These are phyloP conservation scores for Cromileptes altivelis DNA, from an alignment of 2,113 vertebrate genomes.

Conservation along the genomic window DNA sequence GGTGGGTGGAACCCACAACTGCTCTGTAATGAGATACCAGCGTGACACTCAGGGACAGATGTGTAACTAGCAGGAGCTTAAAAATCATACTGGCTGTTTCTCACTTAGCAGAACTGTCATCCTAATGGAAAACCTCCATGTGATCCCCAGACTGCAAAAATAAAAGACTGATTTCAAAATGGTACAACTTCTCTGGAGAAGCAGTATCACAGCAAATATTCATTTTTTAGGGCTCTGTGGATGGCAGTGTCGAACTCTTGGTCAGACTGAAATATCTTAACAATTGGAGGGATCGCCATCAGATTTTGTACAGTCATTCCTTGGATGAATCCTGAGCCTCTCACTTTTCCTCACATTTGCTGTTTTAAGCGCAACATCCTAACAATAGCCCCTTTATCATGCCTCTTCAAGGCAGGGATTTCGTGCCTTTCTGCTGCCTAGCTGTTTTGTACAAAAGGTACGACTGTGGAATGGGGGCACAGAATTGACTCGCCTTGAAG, in stretches of 20 bases:
- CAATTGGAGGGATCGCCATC: not conserved
- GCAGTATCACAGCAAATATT: not conserved
- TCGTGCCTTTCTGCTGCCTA: too few relatives aligned
- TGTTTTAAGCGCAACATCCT: not conserved
- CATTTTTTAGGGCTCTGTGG: not conserved
- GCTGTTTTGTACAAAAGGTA: too few relatives aligned
- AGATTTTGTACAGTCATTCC: not conserved
- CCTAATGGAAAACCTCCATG: not conserved
- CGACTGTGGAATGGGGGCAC: too few relatives aligned
- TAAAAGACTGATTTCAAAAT: not conserved
- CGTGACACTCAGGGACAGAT: constrained; percentile 11
- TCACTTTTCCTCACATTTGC: not conserved
- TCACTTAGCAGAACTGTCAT: not conserved
- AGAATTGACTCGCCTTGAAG: too few relatives aligned
- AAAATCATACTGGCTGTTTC: not conserved
- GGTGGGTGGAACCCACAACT: constrained; percentile 7
- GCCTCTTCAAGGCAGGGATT: too few relatives aligned
- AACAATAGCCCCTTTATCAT: not conserved
- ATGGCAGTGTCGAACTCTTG: not conserved
- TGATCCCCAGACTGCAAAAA: not conserved
- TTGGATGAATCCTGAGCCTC: too few relatives aligned
- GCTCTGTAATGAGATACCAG: constrained; percentile 38
- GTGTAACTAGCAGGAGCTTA: constrained; percentile 7
- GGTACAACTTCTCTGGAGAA: not conserved
- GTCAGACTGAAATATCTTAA: not conserved